A percentile compares a stretch with the other conserved stretches of the same genome.
These are phyloP conservation scores for Meda fulgida DNA, from an alignment of 2,797 vertebrate genomes.

Conservation along the genomic window DNA sequence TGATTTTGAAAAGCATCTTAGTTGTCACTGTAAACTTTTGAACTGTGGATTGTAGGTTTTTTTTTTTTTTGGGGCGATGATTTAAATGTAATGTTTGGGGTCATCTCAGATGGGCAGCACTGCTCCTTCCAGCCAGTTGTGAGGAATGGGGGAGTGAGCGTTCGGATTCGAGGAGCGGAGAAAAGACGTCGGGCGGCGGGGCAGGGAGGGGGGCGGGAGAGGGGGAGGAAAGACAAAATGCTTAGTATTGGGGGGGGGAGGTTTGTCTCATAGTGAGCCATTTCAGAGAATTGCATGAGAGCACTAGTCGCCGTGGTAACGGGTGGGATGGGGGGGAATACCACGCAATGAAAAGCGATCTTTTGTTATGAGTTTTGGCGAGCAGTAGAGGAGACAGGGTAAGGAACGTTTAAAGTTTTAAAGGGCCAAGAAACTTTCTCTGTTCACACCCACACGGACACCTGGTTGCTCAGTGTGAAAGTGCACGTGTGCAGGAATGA, in stretches of 20 bases:
- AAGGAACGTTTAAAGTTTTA: constrained; percentile 54
- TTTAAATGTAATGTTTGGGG: background rate
- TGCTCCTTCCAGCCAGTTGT: constrained; percentile 46
- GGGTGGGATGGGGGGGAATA: constrained; percentile 63
- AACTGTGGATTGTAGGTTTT: background rate
- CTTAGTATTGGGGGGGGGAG: constrained; percentile 77
- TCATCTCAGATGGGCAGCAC: background rate
- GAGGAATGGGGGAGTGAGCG: constrained; percentile 55
- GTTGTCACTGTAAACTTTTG: background rate
- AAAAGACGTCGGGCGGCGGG: no score
- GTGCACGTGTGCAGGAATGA: background rate
- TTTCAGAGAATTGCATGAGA: constrained; percentile 80
- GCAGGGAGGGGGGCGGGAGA: constrained; percentile 46
- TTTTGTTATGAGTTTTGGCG: constrained; percentile 80
- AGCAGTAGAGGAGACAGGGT: constrained; percentile 61
- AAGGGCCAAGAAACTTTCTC: constrained; percentile 37
- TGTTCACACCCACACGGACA: constrained; percentile 24
- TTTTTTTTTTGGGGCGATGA: no score
- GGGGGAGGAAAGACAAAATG: constrained; percentile 75
- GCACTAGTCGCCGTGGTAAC: constrained; percentile 77
- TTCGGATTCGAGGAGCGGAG: constrained; percentile 52
- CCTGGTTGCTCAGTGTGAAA: constrained; percentile 21
- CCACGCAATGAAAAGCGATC: constrained; percentile 80
- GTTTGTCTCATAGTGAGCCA: constrained; percentile 69
- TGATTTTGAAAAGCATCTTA: background rate